Conservation (phyloP, 2,113 vertebrate species). For the Catagonus wagneri region DNA sequence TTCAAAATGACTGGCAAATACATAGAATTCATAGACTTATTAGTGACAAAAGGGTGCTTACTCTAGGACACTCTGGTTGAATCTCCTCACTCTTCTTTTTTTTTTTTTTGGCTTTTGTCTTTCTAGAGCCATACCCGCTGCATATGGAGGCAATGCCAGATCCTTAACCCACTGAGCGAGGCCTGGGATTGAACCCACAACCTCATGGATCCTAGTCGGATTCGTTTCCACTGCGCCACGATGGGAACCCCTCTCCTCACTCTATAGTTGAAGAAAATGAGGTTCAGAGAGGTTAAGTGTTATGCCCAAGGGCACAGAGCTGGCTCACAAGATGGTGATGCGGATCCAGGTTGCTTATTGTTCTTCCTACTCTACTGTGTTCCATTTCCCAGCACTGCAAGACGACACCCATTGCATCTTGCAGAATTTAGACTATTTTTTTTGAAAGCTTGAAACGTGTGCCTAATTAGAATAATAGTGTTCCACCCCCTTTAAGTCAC, state of each 20-base stretch:
- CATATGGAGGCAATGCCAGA: too few species aligned
- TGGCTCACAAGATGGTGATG: background rate
- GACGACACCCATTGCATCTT: background rate
- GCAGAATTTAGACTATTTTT: constrained; percentile 24
- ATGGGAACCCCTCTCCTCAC: background rate
- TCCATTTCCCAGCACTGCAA: background rate
- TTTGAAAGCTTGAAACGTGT: background rate
- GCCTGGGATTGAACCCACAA: too few species aligned
- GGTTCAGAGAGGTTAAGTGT: background rate
- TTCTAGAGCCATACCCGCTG: too few species aligned
- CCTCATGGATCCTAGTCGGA: too few species aligned
- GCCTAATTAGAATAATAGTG: constrained; percentile 71
- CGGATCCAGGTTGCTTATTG: background rate
- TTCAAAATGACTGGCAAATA: background rate
- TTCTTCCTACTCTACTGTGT: background rate
- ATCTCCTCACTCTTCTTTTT: background rate
- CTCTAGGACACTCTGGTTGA: background rate
- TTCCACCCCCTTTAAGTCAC: constrained; percentile 47
- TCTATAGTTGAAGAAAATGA: background rate
- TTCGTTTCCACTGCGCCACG: too few species aligned
- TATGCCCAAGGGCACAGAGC: background rate
- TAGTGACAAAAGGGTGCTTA: background rate
- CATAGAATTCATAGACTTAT: background rate
- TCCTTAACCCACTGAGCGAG: too few species aligned
- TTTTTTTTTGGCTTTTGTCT: too few species aligned